phyloP scores from a whole-genome alignment of 2,888 invertebrate species.

The Oxycera nigricornis region DNA sequence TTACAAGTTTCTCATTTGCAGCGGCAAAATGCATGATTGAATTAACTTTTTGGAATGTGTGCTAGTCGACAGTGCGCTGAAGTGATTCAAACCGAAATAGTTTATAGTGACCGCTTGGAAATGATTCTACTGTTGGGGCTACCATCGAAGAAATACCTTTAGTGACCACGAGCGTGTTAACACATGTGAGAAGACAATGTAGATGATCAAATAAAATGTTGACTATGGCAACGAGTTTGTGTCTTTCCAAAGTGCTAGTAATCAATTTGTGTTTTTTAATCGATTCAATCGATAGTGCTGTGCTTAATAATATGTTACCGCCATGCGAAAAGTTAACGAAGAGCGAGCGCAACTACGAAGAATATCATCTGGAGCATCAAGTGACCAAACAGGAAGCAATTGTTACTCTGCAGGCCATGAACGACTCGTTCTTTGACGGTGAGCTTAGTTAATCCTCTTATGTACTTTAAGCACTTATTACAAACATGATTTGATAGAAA shows the following conservation, averaged over 20 bases:
- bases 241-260: constrained; percentile 10
- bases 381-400: constrained; percentile 58
- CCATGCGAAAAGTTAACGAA: constrained; percentile 13
- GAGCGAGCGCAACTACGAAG: constrained; percentile 52
- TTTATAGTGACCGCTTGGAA: not conserved
- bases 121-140: not conserved
- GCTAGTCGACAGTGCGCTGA: too few relatives aligned
- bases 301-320: constrained; percentile 5
- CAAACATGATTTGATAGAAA: not conserved
- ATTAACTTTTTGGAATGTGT: too few relatives aligned
- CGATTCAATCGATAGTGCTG: constrained; percentile 33
- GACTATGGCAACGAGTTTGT: not conserved
- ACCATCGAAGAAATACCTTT: not conserved
- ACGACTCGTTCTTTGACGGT: constrained; percentile 56
- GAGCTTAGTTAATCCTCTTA: constrained; percentile 45
- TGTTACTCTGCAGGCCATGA: constrained; percentile 53
- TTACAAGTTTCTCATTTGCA: not conserved
- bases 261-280: constrained; percentile 16
- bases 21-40: not conserved
- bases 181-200: not conserved
- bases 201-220: not conserved
- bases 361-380: constrained; percentile 59
- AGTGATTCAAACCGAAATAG: not conserved
- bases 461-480: too few relatives aligned
- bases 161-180: not conserved